Conservation (phyloP, 2,888 invertebrate species). For the Ernsta delagoae region DNA sequence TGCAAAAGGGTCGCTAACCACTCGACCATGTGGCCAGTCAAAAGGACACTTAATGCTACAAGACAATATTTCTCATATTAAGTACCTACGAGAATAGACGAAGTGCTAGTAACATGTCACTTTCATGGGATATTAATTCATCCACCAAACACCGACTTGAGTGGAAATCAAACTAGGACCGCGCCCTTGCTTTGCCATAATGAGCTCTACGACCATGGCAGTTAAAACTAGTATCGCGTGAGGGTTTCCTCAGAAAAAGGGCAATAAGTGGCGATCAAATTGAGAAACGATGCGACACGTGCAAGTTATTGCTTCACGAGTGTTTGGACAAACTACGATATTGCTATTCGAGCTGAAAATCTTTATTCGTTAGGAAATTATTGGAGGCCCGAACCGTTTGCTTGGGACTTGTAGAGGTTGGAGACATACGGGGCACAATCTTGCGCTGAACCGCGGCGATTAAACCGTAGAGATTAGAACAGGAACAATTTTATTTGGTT, state of each 20-base stretch:
- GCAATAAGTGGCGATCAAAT: slow-evolving; percentile 68
- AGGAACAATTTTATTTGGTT: background rate
- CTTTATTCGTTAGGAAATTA: slow-evolving; percentile 46
- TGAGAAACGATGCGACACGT: slow-evolving; percentile 80
- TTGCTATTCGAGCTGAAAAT: slow-evolving; percentile 77
- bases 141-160: slow-evolving; percentile 54
- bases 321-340: slow-evolving; percentile 79
- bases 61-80: too few species aligned
- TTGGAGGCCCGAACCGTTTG: slow-evolving; percentile 33
- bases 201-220: slow-evolving; percentile 25
- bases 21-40: too few species aligned
- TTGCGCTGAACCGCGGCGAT: background rate
- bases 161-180: slow-evolving; percentile 46
- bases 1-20: too few species aligned
- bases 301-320: slow-evolving; percentile 79
- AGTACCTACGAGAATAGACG: too few species aligned
- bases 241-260: slow-evolving; percentile 43
- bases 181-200: slow-evolving; percentile 27
- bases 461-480: background rate
- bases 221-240: slow-evolving; percentile 39
- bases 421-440: too few species aligned
- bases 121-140: slow-evolving; percentile 72
- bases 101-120: slow-evolving; percentile 52
- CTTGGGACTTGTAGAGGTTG: slow-evolving; percentile 1
- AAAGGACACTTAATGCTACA: too few species aligned